A percentile compares a stretch with the other conserved stretches of the same genome.
Evolutionary conservation across 92 coral and sea anemone species (phyloP).

Genomic region (Epizoanthus fatuus): DNA sequence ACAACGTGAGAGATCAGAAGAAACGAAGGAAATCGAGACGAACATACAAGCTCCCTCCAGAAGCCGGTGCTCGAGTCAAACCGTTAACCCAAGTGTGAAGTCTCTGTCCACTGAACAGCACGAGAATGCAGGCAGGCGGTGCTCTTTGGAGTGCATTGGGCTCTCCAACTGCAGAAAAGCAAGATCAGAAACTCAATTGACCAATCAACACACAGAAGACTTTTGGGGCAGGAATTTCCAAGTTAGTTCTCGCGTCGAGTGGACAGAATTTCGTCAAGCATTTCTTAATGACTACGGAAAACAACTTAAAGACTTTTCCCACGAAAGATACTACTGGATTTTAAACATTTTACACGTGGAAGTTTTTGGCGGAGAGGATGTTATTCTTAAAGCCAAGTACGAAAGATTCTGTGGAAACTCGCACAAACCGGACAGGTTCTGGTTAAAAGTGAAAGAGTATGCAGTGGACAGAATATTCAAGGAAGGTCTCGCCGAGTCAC

Average conservation of each 20-base stretch:
- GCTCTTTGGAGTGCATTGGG: constrained; percentile 18
- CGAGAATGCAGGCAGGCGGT: background rate
- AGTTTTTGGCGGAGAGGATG: constrained; percentile 27
- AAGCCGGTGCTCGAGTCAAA: background rate
- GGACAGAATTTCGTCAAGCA: constrained; percentile 42
- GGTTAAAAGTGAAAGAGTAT: constrained; percentile 43
- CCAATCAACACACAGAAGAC: background rate
- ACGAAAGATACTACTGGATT: constrained; percentile 39
- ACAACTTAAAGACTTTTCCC: constrained; percentile 40
- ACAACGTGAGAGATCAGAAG: background rate
- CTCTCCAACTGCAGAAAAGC: constrained; percentile 32
- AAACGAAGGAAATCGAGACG: background rate
- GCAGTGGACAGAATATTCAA: constrained; percentile 39
- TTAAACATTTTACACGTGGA: constrained; percentile 36
- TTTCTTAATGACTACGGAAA: constrained; percentile 33
- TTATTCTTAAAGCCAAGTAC: background rate
- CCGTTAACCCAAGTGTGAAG: background rate
- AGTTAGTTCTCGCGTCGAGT: constrained; percentile 15
- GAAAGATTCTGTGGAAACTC: constrained; percentile 28
- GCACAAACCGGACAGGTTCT: constrained; percentile 21
- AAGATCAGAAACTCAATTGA: constrained; percentile 12
- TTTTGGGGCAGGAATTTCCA: constrained; percentile 37
- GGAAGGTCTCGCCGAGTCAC: constrained; percentile 41
- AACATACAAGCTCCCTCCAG: background rate
- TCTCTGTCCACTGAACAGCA: background rate